phyloP scores from a whole-genome alignment of 2,888 invertebrate species.

The Acanthosepion lycidas region DNA sequence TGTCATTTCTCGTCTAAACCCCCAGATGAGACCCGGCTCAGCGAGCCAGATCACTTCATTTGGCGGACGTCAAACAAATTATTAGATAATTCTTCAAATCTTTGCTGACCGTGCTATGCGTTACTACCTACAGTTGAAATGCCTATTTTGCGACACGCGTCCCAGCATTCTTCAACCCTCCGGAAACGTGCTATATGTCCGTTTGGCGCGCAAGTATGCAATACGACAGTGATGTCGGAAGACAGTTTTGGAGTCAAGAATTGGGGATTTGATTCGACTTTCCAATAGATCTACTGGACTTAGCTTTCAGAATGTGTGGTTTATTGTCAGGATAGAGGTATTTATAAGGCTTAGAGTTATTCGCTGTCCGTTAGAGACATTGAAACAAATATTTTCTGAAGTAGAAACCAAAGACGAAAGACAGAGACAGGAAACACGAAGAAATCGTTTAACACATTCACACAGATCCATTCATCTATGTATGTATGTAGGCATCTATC shows the following conservation, averaged over 20 bases:
- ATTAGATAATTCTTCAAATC: conserved; percentile 33
- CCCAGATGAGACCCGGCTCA: neutral
- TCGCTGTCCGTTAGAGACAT: neutral
- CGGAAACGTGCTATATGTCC: neutral
- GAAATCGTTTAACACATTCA: no score
- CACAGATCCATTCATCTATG: no score
- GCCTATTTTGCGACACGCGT: neutral
- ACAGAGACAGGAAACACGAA: no score
- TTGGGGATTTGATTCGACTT: neutral
- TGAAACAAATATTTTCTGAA: neutral
- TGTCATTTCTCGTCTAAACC: conserved; percentile 11
- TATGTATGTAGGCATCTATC: no score
- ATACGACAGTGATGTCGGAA: neutral
- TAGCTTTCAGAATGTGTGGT: neutral
- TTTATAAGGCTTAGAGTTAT: neutral
- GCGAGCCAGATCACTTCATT: conserved; percentile 33
- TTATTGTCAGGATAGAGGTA: neutral
- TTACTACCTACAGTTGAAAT: neutral
- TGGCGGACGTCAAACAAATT: neutral
- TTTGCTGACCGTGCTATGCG: neutral
- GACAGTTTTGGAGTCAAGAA: neutral
- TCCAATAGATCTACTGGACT: neutral
- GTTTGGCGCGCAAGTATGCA: neutral
- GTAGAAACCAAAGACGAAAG: neutral
- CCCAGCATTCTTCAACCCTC: neutral